Conservation (phyloP, 2,797 vertebrate genomes). For the Xiphorhynchus erythropygius region DNA sequence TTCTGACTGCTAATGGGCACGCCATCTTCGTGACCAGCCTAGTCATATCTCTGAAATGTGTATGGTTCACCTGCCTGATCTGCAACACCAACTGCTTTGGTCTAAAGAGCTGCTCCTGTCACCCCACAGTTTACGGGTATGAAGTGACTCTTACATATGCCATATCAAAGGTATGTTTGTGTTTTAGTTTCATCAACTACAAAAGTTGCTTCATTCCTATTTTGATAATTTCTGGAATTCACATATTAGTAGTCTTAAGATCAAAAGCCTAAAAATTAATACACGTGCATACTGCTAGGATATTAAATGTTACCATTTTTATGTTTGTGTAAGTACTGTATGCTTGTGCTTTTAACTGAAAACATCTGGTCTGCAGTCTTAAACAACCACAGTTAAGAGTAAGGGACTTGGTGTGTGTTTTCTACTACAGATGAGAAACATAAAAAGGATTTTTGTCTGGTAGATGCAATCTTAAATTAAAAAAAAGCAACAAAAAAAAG, state of each 20-base stretch:
- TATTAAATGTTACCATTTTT: neutral
- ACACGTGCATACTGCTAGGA: neutral
- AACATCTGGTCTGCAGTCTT: neutral
- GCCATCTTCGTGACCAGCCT: neutral
- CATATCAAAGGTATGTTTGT: neutral
- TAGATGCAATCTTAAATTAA: neutral
- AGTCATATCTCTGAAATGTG: fast-evolving
- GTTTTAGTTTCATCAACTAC: neutral
- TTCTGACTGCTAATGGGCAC: neutral
- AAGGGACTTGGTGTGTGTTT: neutral
- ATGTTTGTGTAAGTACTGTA: neutral
- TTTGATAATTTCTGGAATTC: neutral
- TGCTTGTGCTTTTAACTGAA: neutral
- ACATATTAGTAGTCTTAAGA: neutral
- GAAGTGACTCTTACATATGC: neutral
- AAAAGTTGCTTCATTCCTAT: neutral
- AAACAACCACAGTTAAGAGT: neutral
- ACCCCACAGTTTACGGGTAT: neutral
- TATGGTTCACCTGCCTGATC: neutral
- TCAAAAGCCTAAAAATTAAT: neutral
- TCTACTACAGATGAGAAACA: neutral
- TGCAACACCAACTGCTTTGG: neutral
- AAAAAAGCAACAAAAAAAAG: neutral
- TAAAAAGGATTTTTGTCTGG: neutral
- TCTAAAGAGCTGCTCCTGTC: neutral